Base-by-base conservation (phyloP, 2,888 invertebrate genomes). In the Oeneis ivallda region DNA sequence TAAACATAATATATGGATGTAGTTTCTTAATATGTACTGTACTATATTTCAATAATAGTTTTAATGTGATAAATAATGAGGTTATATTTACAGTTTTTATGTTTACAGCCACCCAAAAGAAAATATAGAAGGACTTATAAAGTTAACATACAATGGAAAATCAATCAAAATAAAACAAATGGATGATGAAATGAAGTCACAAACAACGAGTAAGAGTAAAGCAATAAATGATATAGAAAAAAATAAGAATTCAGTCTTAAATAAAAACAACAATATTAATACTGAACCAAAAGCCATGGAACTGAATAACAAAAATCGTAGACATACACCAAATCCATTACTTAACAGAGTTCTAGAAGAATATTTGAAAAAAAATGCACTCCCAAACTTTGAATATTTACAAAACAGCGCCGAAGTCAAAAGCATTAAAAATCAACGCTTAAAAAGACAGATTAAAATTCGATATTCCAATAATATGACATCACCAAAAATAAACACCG, bases 81-180 rank as follows among this genome's bases (percentile, higher is more conserved):
- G 6, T 34, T 47, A 26, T 43, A 47, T n/a, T 49, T 15, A n/a
- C n/a, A n/a, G 15, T 49, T 19, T 13, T 11, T 26, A 26, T 26
- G 5, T 26, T 57, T 82, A 32, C 77, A 86, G 85, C 45, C 67
- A 71, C 0, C 65, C 74, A 37, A 79, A 75, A 7, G 82, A 84
- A 47, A 79, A 79, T 41, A 69, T 87, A 0, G 79, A 83, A 73
- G 87, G 86, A 0, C 68, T 83, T 5, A 73, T 89, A 0, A 82
- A 84, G 71, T 52, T 89, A 1, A 77, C 85, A 19, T 87, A 85
- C 63, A 88, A 89, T 58, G 89, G 87, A 0, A 83, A 83, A 74
- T 64, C 78, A 13, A 70, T 87, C 0, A 82, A 81, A 71, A 76
- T 85, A 13, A 78, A 68, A 34, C 67, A 70, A 64, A 65, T 73